Evolutionary conservation across 2,113 vertebrate species (phyloP).

Genomic region (Murina feae): DNA sequence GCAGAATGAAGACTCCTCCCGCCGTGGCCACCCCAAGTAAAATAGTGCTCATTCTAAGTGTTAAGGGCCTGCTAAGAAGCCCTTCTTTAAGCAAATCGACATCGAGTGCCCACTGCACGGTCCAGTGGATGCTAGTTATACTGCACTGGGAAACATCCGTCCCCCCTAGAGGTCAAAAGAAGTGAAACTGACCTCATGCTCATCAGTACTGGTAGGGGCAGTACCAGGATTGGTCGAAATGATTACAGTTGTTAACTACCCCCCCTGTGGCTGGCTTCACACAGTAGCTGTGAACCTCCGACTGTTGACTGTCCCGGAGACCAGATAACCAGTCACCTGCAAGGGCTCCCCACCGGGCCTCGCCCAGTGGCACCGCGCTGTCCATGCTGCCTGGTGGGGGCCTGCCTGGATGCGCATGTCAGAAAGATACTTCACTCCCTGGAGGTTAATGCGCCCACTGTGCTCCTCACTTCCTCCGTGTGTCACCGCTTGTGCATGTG

Average conservation of each 20-base stretch:
- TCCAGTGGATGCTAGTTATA: background rate
- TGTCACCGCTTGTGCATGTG: background rate
- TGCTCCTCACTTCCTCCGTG: background rate
- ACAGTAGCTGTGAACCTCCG: background rate
- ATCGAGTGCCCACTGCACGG: accelerated
- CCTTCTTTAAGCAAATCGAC: background rate
- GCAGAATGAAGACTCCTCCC: background rate
- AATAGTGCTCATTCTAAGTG: background rate
- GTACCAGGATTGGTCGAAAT: background rate
- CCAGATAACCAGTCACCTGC: background rate
- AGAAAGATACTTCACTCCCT: background rate
- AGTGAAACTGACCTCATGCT: background rate
- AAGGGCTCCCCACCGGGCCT: no score
- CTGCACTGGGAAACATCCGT: background rate
- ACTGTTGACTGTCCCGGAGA: background rate
- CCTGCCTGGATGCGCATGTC: background rate
- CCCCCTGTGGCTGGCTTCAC: background rate
- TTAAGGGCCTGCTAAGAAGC: background rate
- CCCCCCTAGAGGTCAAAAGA: background rate
- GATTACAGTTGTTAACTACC: background rate
- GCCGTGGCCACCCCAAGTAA: background rate
- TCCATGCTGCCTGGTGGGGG: background rate
- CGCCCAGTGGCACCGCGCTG: background rate
- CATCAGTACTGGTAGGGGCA: background rate
- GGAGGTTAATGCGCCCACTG: accelerated